Evolutionary conservation across 2,797 vertebrate genomes (phyloP), one percentile per base, ranked within the genome.

Genomic region (Alfaro cultratus): DNA sequence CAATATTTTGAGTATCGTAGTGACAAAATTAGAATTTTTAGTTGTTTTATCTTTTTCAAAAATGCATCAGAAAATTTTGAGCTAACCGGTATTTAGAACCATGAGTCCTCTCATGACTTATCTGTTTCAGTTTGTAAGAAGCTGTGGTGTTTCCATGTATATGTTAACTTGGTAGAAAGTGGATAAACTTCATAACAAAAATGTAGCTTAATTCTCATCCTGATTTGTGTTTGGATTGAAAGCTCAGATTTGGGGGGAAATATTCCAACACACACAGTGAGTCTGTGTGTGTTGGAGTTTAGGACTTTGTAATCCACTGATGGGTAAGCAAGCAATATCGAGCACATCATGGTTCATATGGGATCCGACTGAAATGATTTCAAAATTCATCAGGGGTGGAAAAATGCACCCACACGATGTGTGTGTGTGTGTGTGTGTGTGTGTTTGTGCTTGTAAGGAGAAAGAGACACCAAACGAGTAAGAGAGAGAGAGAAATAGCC

Each of bases 361-460:
- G 89, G 89, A 83, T 83, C 86, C 83, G 86, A 77, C 85, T 85
- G 82, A 82, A 91, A 82, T 78, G 73, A 84, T 85, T 84, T 84
- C 77, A 81, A 87, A 87, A 92, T 86, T 75, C 79, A 87, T 91
- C 84, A 89, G 71, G 81, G 81, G 64, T 84, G 82, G 74, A 78
- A 83, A 90, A 87, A 89, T 46, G 67, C 83, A 78, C 64, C 64
- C 71, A 62, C 80, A 78, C 80, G 76, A 29, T 72, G 79, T 78
- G 74, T 75, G 49, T 87, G 75, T 57, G 23, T 4, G 71, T 21
- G 74, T 68, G 64, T 70, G n/a, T 75, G 73, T 77, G 73, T 68
- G 76, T 79, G 78, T 76, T 73, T 74, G 49, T 86, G 73, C 74
- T 47, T 86, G 75, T 68, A 26, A 26, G 13, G 53, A 68, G 73